Conservation (phyloP, 2,888 invertebrate genomes). For the Adelphocoris suturalis region DNA sequence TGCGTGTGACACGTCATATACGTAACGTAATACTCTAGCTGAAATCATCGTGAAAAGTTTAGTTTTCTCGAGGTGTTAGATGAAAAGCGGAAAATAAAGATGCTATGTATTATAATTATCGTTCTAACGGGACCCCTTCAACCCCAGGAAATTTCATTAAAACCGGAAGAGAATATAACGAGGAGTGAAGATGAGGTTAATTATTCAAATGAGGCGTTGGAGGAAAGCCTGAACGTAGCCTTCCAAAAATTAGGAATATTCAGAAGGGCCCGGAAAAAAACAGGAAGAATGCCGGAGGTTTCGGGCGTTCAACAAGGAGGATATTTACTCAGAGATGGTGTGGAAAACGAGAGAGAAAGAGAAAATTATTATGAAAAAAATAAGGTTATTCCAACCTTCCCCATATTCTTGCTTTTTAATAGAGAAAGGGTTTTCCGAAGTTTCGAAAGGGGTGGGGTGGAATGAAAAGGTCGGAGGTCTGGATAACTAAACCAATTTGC, state of each 20-base stretch:
- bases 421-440: slow-evolving; percentile 14
- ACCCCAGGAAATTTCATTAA: slow-evolving; percentile 2
- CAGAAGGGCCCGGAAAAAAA: neutral
- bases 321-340: slow-evolving; percentile 19
- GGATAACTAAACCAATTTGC: slow-evolving; percentile 67
- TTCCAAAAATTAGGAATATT: slow-evolving; percentile 51
- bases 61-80: neutral
- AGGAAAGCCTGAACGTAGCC: slow-evolving; percentile 10
- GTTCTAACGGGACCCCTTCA: neutral
- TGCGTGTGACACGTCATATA: too few species aligned
- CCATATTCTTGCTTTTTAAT: neutral
- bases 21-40: too few species aligned
- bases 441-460: neutral
- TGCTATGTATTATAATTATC: slow-evolving; percentile 13
- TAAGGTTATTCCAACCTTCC: slow-evolving; percentile 17
- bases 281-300: slow-evolving; percentile 40
- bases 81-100: neutral
- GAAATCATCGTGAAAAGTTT: neutral
- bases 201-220: slow-evolving; percentile 44
- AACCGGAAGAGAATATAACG: slow-evolving; percentile 32
- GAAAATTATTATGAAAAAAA: slow-evolving; percentile 14
- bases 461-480: slow-evolving; percentile 44
- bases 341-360: neutral
- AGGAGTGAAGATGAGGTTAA: slow-evolving; percentile 50
- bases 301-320: slow-evolving; percentile 41